These are phyloP conservation scores for Pentalonia nigronervosa DNA, from an alignment of 1,140 invertebrate genomes.

Conservation along the genomic window DNA sequence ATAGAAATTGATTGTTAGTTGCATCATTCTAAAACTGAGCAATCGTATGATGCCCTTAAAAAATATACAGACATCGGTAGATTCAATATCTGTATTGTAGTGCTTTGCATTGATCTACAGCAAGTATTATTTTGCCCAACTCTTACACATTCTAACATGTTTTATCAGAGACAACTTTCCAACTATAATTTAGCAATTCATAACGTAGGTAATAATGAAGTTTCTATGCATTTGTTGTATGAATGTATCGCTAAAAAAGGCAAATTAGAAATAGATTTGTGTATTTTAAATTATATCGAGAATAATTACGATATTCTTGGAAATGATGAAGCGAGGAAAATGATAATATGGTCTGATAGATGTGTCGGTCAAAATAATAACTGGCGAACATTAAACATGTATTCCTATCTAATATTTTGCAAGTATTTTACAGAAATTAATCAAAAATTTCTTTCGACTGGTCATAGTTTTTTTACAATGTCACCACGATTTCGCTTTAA, in stretches of 20 bases:
- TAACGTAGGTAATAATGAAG: constrained; percentile 56
- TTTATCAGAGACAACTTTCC: constrained; percentile 53
- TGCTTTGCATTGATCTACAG: too few relatives aligned
- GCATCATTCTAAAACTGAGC: constrained; percentile 21
- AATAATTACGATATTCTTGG: constrained; percentile 51
- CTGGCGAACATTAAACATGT: too few relatives aligned
- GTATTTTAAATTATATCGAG: constrained; percentile 52
- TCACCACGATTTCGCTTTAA: constrained; percentile 60
- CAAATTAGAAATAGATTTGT: not conserved
- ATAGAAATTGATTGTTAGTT: constrained; percentile 25
- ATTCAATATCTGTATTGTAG: constrained; percentile 16
- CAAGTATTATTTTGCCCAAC: too few relatives aligned
- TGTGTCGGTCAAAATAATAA: too few relatives aligned
- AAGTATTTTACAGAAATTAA: too few relatives aligned
- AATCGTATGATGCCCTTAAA: constrained; percentile 30
- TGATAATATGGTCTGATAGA: too few relatives aligned
- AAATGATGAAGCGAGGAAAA: constrained; percentile 55
- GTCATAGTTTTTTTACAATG: constrained; percentile 60
- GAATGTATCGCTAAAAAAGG: constrained; percentile 13
- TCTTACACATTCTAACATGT: constrained; percentile 54
- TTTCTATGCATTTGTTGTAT: not conserved
- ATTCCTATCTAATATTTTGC: too few relatives aligned
- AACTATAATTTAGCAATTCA: constrained; percentile 59
- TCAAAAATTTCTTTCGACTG: constrained; percentile 60
- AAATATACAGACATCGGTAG: not conserved